Percentiles rank a stretch among this genome's conserved stretches.
These are phyloP conservation scores for Chelon labrosus DNA, from an alignment of 2,797 vertebrate genomes.

Conservation along the genomic window DNA sequence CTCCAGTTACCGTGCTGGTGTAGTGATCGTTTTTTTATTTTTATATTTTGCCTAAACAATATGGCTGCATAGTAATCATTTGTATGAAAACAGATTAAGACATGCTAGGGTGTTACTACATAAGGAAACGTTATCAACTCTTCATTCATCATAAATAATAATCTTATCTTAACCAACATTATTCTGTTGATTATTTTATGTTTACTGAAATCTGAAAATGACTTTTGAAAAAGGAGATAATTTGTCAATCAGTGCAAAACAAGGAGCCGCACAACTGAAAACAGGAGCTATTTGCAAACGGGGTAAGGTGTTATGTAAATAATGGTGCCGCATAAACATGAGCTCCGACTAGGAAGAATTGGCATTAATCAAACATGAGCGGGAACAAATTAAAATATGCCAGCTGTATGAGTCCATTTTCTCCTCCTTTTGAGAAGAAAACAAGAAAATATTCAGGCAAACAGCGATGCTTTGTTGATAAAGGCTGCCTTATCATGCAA, in stretches of 20 bases:
- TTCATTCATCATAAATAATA: slow-evolving; percentile 15
- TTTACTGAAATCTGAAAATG: too few relatives aligned
- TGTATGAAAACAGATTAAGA: slow-evolving; percentile 20
- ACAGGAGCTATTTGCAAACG: slow-evolving; percentile 74
- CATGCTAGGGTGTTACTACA: slow-evolving; percentile 14
- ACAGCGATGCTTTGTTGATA: slow-evolving; percentile 69
- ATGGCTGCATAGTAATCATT: not conserved
- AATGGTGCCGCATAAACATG: slow-evolving; percentile 73
- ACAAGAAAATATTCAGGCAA: slow-evolving; percentile 62
- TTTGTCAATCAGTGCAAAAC: slow-evolving; percentile 67
- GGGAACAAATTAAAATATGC: slow-evolving; percentile 78
- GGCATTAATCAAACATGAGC: slow-evolving; percentile 81
- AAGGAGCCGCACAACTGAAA: slow-evolving; percentile 62
- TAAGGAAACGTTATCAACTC: not conserved
- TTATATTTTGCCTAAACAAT: not conserved
- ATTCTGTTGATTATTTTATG: slow-evolving; percentile 13
- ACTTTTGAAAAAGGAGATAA: slow-evolving; percentile 50
- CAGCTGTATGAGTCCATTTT: slow-evolving; percentile 72
- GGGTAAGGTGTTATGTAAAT: slow-evolving; percentile 75
- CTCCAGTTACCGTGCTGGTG: slow-evolving; percentile 12
- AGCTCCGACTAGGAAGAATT: slow-evolving; percentile 71
- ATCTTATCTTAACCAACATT: slow-evolving; percentile 1
- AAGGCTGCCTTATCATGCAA: slow-evolving; percentile 61
- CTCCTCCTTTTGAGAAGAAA: slow-evolving; percentile 52
- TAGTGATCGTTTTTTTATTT: slow-evolving; percentile 31